A percentile compares a stretch with the other conserved stretches of the same genome.
These are phyloP conservation scores for Bostrychus sinensis DNA, from an alignment of 2,113 vertebrate species.

Conservation along the genomic window DNA sequence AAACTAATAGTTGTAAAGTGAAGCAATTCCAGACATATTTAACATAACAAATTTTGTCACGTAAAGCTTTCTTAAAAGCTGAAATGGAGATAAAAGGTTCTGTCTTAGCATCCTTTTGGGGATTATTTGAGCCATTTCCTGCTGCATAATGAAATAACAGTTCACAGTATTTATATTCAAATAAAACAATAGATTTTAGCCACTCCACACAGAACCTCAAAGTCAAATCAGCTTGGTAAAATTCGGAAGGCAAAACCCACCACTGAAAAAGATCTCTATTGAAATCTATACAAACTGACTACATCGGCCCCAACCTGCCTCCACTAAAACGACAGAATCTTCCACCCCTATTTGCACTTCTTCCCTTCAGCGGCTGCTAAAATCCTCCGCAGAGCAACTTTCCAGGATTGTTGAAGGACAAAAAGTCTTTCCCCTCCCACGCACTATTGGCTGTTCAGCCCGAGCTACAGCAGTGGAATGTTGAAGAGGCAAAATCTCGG, in stretches of 20 bases:
- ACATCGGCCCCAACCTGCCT: background rate
- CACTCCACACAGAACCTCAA: background rate
- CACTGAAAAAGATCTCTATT: background rate
- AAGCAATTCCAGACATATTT: no score
- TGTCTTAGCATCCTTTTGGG: no score
- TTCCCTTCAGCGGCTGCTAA: background rate
- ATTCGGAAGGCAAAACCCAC: background rate
- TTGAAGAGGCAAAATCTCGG: slow-evolving; percentile 1
- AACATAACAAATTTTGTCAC: no score
- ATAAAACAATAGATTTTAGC: background rate
- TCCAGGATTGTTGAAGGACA: slow-evolving; percentile 16
- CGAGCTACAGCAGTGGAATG: background rate
- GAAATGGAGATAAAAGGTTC: no score
- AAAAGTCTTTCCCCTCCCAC: slow-evolving; percentile 6
- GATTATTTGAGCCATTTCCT: no score
- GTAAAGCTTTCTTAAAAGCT: no score
- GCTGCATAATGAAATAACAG: no score
- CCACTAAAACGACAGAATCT: background rate
- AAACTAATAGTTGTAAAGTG: no score
- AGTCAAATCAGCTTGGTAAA: no score
- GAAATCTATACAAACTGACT: background rate
- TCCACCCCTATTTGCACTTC: background rate
- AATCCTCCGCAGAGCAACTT: background rate
- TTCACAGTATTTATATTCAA: no score
- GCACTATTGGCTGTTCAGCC: background rate